Evolutionary conservation across 2,888 invertebrate genomes (phyloP).

Genomic region (Bursaphelenchus okinawaensis): DNA sequence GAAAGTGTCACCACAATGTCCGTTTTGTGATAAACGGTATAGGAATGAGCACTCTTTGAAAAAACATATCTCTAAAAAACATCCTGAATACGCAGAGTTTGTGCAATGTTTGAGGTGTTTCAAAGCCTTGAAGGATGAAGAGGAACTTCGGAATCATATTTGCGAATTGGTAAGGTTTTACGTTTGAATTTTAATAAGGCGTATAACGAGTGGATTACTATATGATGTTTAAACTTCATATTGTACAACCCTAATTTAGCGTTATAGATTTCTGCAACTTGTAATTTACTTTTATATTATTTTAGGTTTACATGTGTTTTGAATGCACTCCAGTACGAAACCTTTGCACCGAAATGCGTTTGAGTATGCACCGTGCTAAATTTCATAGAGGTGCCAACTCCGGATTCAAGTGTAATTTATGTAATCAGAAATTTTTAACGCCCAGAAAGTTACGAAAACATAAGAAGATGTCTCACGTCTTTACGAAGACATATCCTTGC

Average conservation of each 20-base stretch:
- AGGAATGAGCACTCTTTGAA: slow-evolving; percentile 56
- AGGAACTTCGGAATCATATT: slow-evolving; percentile 41
- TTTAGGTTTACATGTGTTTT: slow-evolving; percentile 52
- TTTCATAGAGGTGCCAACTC: slow-evolving; percentile 44
- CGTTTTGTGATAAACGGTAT: slow-evolving; percentile 58
- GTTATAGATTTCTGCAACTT: not conserved
- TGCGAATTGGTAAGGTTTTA: slow-evolving; percentile 52
- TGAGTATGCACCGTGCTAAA: slow-evolving; percentile 34
- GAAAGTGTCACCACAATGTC: slow-evolving; percentile 57
- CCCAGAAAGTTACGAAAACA: slow-evolving; percentile 57
- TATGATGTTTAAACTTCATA: not conserved
- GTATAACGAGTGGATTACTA: no score
- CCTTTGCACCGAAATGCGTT: slow-evolving; percentile 43
- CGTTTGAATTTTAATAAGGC: no score
- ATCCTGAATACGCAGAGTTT: slow-evolving; percentile 51
- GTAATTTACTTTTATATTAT: slow-evolving; percentile 6
- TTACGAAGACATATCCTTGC: slow-evolving; percentile 55
- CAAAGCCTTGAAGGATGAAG: slow-evolving; percentile 38
- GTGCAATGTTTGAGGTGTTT: slow-evolving; percentile 56
- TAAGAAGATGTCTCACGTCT: slow-evolving; percentile 57
- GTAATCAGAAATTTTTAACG: slow-evolving; percentile 56
- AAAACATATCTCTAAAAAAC: slow-evolving; percentile 55
- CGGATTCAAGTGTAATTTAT: slow-evolving; percentile 55
- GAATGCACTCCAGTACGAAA: slow-evolving; percentile 56
- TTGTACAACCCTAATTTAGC: not conserved